phyloP scores from a whole-genome alignment of 2,888 invertebrate genomes.

The Ecdyonurus torrentis region DNA sequence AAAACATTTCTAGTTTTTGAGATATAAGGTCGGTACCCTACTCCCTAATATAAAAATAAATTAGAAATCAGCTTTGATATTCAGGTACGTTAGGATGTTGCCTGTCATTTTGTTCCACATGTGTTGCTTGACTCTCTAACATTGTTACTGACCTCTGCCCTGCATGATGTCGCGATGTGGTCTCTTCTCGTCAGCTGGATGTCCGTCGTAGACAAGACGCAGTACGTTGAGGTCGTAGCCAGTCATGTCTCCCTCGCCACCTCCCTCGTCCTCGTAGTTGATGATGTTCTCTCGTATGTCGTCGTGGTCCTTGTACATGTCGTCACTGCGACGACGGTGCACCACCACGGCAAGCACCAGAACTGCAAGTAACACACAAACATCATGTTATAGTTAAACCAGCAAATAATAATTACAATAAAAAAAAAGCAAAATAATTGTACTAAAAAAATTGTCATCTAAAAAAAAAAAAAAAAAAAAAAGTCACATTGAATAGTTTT shows the following conservation, averaged over 20 bases:
- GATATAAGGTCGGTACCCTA: no score
- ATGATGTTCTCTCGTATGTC: conserved; percentile 95
- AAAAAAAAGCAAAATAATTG: no score
- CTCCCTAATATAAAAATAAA: no score
- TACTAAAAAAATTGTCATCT: neutral
- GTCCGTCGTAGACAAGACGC: conserved; percentile 41
- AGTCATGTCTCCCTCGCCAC: conserved; percentile 88
- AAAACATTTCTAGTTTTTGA: no score
- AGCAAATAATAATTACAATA: no score
- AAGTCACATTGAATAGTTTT: neutral
- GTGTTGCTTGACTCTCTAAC: no score
- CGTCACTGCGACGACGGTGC: conserved; percentile 66
- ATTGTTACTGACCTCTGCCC: neutral
- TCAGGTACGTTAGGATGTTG: no score
- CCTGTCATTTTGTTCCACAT: no score
- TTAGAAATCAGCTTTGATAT: no score
- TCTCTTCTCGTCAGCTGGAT: neutral
- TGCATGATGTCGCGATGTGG: neutral
- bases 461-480: neutral
- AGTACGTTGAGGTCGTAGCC: conserved; percentile 78
- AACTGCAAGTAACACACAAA: conserved; percentile 31
- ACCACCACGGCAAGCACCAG: conserved; percentile 82
- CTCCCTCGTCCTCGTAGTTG: conserved; percentile 95
- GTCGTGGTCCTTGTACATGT: conserved; percentile 82
- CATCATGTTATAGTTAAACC: neutral